These are phyloP conservation scores for Strigamia crassipes DNA, from an alignment of 2,888 invertebrate species.

Conservation along the genomic window DNA sequence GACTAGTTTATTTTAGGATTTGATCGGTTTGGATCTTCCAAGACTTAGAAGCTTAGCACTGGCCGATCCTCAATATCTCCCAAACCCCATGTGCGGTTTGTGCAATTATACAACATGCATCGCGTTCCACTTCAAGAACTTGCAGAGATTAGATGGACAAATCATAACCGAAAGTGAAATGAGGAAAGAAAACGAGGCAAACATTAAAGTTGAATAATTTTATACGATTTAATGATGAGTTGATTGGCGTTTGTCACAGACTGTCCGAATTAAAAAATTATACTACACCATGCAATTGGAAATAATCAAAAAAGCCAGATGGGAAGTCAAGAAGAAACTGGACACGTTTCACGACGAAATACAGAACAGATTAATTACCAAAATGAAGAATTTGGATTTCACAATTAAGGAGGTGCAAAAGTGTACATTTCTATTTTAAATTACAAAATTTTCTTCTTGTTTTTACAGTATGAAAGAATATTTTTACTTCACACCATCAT, in stretches of 20 bases:
- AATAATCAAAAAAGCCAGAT: not conserved
- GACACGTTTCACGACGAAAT: not conserved
- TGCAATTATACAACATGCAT: constrained; percentile 35
- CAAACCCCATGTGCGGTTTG: not conserved
- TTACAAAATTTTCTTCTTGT: not conserved
- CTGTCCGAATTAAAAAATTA: constrained; percentile 28
- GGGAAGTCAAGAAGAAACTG: constrained; percentile 1
- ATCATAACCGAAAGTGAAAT: not conserved
- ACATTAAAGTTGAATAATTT: not conserved
- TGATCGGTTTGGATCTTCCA: constrained; percentile 20
- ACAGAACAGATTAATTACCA: not conserved
- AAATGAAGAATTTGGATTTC: not conserved
- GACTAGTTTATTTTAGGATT: not conserved
- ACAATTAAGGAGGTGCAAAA: not conserved
- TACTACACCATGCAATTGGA: constrained; percentile 24
- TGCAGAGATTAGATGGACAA: constrained; percentile 24
- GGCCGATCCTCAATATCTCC: constrained; percentile 24
- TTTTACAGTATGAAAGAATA: not conserved
- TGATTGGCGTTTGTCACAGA: not conserved
- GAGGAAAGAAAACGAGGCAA: constrained; percentile 19
- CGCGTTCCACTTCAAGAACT: constrained; percentile 5
- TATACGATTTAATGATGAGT: not conserved
- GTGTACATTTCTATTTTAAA: not conserved
- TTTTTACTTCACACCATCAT: not conserved
- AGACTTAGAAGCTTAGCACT: constrained; percentile 26